Evolutionary conservation across 1,140 invertebrate genomes (phyloP), one percentile per base, ranked within the genome.

Genomic region (Vollenhovia emeryi): DNA sequence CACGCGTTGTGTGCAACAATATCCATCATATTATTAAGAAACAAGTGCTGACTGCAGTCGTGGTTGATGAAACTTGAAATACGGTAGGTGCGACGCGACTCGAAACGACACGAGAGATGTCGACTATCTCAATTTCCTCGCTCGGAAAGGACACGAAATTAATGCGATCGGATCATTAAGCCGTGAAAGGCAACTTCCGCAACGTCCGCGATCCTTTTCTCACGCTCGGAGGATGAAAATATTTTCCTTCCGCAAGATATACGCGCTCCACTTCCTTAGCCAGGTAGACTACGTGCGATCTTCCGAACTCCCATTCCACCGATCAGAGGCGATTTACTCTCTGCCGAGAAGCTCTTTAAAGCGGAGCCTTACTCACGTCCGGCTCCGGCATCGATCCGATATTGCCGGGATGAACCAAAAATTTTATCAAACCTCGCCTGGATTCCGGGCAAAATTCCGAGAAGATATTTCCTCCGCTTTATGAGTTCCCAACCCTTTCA

Each of bases 281-380:
- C 59, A 76, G 40, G 71, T 84, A 84, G 71, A 84, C 66, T 82
- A 82, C 78, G 71, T 76, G 80, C 69, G 80, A 84, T 84, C 80
- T 60, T 48, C 18, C 80, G 55, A 84, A 60, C 45, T 84, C 71
- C 71, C 55, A 48, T 55, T 62, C 80, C 48, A 27, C 64, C 80
- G 59, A 76, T 74, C 71, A 76, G 59, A 40, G 59, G 24, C 80
- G 71, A 84, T 84, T 84, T 84, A 84, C 80, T 84, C 80, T 50
- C 69, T 55, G 33, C 59, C 71, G 55, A 76, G 80, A 50, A 84
- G 80, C 69, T 84, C 80, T 84, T 84, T 84, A 75, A 84, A 84
- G 50, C 73, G 71, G 24, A 84, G 45, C 55, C 80, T 76, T 40
- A 21, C 71, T 84, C 43, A 76, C 71, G 71, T 84, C 57, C 73